Evolutionary conservation across 2,797 vertebrate genomes (phyloP), one percentile per base, ranked within the genome.

Genomic region (Emys orbicularis): DNA sequence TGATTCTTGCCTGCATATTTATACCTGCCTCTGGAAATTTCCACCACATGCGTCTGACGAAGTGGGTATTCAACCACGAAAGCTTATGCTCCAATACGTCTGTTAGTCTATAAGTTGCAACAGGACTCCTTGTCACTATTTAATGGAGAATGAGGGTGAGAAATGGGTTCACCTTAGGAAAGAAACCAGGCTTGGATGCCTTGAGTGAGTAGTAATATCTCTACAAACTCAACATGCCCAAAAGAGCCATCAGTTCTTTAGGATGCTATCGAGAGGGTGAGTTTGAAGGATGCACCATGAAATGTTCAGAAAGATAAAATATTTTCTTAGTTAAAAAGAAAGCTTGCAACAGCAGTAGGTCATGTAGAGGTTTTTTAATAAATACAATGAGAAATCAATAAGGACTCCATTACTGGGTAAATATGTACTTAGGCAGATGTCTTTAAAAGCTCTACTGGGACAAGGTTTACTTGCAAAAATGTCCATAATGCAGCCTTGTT

Each of bases 181-280:
- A 59, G 44, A 44, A 54, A n/a, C 86, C 50, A 57, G 9, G 83
- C n/a, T 34, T 88, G 6, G 81, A 93, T 15, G 83, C 77, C 12
- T 72, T 76, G 6, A 37, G 19, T 12, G 90, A 50, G 72, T 44
- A 85, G 47, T 49, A 87, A 0, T 84, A 83, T 83, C 86, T 90
- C 41, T 56, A 83, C 21, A 90, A 2, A 12, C 6, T 77, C 54
- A 57, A 81, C 79, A 56, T 93, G 34, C 18, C 37, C 34, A 81
- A 95, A 93, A 89, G 65, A 37, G 13, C 4, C 81, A 92, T 13
- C 12, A 50, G 83, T 93, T 95, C 83, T 81, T 21, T 89, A 94
- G 83, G 12, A 37, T 12, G 23, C 37, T 86, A 13, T n/a, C 84
- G 81, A 93, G 94, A 94, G 1, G 80, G 2, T 3, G 18, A 53